Evolutionary conservation across 2,797 vertebrate species (phyloP).

Genomic region (Hybognathus amarus): DNA sequence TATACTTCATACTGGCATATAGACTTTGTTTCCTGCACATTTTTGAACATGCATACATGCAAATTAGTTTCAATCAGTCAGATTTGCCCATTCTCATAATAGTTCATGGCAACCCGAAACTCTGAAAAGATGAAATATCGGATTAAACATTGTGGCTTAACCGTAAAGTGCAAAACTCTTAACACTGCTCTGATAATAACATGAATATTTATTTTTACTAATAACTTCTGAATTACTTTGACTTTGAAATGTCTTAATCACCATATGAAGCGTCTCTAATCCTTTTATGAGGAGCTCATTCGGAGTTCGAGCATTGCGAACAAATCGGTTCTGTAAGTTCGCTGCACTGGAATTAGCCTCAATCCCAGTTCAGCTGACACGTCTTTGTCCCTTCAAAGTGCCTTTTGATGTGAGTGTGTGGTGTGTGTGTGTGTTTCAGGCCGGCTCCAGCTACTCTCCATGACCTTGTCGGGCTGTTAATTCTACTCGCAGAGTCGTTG

Average conservation of each 20-base stretch:
- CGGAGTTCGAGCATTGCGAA: conserved; percentile 2
- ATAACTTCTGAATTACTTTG: conserved; percentile 20
- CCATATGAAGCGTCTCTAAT: conserved; percentile 38
- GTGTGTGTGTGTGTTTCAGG: not conserved
- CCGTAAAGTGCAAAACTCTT: not conserved
- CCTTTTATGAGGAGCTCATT: conserved; percentile 41
- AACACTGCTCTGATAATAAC: conserved; percentile 1
- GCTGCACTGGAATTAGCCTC: not conserved
- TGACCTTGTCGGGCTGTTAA: conserved; percentile 46
- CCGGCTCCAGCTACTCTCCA: conserved; percentile 1
- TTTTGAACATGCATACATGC: not conserved
- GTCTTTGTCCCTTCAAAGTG: conserved; percentile 42
- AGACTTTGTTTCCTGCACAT: not conserved
- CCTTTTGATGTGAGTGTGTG: conserved; percentile 19
- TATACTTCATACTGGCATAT: not conserved
- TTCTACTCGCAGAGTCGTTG: conserved; percentile 22
- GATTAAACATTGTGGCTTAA: not conserved
- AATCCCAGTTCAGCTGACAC: conserved; percentile 11
- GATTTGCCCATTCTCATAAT: not conserved
- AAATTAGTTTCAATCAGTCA: not conserved
- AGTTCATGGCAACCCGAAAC: not conserved
- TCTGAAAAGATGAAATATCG: not conserved
- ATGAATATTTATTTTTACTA: conserved; percentile 25
- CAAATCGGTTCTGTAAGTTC: conserved; percentile 8
- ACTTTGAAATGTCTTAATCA: conserved; percentile 37